phyloP scores from a whole-genome alignment of 2,797 vertebrate species.

The Pseudochirops corinnae region DNA sequence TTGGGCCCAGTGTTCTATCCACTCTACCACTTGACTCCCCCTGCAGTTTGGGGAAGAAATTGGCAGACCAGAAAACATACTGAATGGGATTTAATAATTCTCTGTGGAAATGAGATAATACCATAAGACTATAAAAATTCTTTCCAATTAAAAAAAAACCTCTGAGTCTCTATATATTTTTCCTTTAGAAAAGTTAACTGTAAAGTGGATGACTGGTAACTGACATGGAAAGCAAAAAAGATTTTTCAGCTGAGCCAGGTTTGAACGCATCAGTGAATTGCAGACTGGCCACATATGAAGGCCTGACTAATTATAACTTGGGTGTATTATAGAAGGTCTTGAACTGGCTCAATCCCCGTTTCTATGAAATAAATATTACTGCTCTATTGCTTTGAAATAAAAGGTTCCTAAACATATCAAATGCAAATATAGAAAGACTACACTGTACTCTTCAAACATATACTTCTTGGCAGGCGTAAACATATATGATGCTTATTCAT shows the following conservation, averaged over 20 bases:
- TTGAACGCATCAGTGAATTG: slow-evolving; percentile 19
- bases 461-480: slow-evolving; percentile 1
- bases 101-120: slow-evolving; percentile 36
- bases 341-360: background rate
- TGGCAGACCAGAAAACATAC: background rate
- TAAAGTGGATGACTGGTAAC: slow-evolving; percentile 14
- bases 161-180: slow-evolving; percentile 24
- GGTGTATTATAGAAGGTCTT: slow-evolving; percentile 28
- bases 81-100: slow-evolving; percentile 22
- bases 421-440: background rate
- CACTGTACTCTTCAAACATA: background rate
- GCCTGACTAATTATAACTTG: slow-evolving; percentile 16
- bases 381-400: slow-evolving; percentile 26
- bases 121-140: background rate
- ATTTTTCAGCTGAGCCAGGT: background rate
- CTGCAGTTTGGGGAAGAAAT: slow-evolving; percentile 25
- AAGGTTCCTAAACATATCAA: slow-evolving; percentile 30
- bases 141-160: slow-evolving; percentile 26
- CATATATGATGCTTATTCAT: background rate
- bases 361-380: background rate
- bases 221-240: slow-evolving; percentile 14
- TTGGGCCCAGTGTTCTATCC: background rate
- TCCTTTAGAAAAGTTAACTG: slow-evolving; percentile 17
- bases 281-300: background rate
- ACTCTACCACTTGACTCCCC: background rate